These are phyloP conservation scores for Bombycilla garrulus DNA, from an alignment of 2,113 vertebrate genomes.

Conservation along the genomic window DNA sequence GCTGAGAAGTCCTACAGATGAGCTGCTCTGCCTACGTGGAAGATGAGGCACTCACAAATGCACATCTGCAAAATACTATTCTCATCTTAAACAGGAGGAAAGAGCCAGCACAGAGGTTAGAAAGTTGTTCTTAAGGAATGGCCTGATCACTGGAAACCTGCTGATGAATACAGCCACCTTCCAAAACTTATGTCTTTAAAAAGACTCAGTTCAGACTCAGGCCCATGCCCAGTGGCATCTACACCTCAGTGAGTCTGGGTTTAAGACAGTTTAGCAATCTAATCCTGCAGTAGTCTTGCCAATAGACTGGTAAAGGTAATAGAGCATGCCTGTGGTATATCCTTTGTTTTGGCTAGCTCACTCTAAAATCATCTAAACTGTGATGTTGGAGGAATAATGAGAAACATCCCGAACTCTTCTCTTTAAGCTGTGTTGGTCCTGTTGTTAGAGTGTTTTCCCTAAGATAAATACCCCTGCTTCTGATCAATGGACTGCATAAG, in stretches of 20 bases:
- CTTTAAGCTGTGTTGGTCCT: fast-evolving
- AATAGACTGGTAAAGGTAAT: neutral
- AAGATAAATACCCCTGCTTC: neutral
- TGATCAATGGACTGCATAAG: neutral
- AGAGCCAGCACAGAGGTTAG: neutral
- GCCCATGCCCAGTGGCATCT: neutral
- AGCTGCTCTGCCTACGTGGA: fast-evolving
- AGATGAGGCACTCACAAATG: neutral
- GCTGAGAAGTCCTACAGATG: neutral
- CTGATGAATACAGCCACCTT: neutral
- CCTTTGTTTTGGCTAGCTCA: neutral
- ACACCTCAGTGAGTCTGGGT: neutral
- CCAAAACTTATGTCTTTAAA: fast-evolving
- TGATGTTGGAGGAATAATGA: neutral
- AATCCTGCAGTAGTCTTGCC: neutral
- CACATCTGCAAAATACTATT: neutral
- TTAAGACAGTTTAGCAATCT: neutral
- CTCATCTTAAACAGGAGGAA: neutral
- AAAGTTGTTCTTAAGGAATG: neutral
- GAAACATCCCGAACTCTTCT: neutral
- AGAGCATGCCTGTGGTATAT: fast-evolving
- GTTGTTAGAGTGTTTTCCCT: neutral
- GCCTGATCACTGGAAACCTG: neutral
- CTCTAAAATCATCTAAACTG: neutral
- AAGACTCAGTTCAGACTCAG: neutral